A percentile compares a stretch with the other conserved stretches of the same genome.
Evolutionary conservation across 2,888 invertebrate genomes (phyloP).

Genomic region (Drosophila sordidula): DNA sequence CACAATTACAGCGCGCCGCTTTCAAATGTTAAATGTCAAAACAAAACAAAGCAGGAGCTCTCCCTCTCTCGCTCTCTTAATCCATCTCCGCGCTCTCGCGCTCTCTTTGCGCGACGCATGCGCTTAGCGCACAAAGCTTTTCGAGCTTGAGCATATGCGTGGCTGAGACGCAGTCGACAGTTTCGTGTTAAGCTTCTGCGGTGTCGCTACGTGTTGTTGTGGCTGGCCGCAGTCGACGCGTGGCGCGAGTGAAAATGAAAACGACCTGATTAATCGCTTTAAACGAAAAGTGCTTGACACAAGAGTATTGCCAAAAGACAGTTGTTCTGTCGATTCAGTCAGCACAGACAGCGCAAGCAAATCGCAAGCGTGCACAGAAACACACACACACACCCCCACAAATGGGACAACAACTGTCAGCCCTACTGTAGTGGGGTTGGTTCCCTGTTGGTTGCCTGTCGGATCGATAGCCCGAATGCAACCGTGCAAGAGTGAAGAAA

Average conservation of each 20-base stretch:
- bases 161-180: constrained; percentile 45
- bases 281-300: constrained; percentile 17
- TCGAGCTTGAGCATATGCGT: constrained; percentile 49
- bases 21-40: constrained; percentile 51
- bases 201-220: constrained; percentile 55
- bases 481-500: constrained; percentile 67
- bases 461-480: constrained; percentile 71
- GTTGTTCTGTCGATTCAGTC: constrained; percentile 14
- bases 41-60: constrained; percentile 46
- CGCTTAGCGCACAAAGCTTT: constrained; percentile 56
- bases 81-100: neutral
- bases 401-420: constrained; percentile 32
- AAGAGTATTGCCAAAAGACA: constrained; percentile 26
- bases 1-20: constrained; percentile 2
- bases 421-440: constrained; percentile 48
- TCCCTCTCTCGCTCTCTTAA: constrained; percentile 1
- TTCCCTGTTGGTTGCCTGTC: constrained; percentile 31
- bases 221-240: constrained; percentile 46
- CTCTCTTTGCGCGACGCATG: constrained; percentile 48
- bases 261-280: constrained; percentile 38
- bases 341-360: neutral
- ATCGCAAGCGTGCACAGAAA: constrained; percentile 6
- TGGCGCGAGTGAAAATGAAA: constrained; percentile 59
- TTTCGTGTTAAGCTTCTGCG: constrained; percentile 58
- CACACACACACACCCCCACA: constrained; percentile 33